Evolutionary conservation across 2,797 vertebrate species (phyloP), one percentile per base, ranked within the genome.

Genomic region (Cossypha niveicapilla): DNA sequence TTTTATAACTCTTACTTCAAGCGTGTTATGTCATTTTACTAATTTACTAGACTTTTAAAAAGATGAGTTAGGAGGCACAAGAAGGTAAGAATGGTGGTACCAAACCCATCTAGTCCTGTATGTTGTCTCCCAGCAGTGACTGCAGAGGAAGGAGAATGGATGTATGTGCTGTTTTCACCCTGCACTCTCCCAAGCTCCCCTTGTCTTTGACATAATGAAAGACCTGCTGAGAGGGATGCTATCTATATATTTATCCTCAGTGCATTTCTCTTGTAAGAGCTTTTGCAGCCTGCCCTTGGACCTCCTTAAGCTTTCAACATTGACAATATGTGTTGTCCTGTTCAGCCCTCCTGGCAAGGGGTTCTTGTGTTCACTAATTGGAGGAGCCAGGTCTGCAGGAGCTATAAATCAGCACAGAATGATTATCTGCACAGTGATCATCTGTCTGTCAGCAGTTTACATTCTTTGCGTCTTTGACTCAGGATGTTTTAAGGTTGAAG

Each of bases 21-120:
- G 47, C 0, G 0, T 24, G 8, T 65, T 37, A 22, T 6, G 7
- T 39, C 34, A 22, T 41, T 39, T 39, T 39, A 21, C 41, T 25
- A 9, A 70, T 68, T 75, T 76, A 60, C 54, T 56, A 45, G 42
- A 24, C 28, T 32, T 75, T 24, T 28, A 12, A 42, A 63, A 56
- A 87, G 17, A 30, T 23, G 6, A 58, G n/a, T 70, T 86, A 30
- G 0, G 13, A 85, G 37, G 56, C 56, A 23, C 27, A n/a, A 61
- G 45, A 86, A 72, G 25, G 51, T 79, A n/a, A 73, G 42, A 51
- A 39, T 21, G 30, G 28, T 42, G 60, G 10, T 58, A 19, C 35
- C 56, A 51, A 62, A 56, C 51, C 25, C 0, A 0, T 25, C 48
- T 56, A 13, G 47, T 44, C 32, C 42, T 25, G 6, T 7, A 1